phyloP scores from a whole-genome alignment of 2,113 vertebrate species.

The Oncorhynchus keta region DNA sequence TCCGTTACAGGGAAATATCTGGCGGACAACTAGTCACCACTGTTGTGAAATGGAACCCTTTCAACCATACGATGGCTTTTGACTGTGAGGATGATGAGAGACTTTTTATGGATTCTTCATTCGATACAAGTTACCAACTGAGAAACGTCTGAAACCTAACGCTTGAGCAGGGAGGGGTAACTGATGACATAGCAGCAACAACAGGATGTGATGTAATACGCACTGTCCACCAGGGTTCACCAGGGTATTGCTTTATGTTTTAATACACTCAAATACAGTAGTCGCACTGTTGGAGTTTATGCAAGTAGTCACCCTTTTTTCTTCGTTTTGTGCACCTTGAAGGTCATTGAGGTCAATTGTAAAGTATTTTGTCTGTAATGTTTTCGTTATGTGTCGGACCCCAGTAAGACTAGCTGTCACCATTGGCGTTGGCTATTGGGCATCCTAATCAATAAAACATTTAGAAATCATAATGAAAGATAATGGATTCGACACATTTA shows the following conservation, averaged over 20 bases:
- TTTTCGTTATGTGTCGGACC: no score
- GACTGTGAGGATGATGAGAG: constrained; percentile 54
- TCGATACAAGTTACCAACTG: constrained; percentile 20
- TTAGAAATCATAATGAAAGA: not conserved
- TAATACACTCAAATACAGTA: constrained; percentile 19
- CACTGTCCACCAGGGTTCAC: not conserved
- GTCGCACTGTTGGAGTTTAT: constrained; percentile 56
- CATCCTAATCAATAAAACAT: no score
- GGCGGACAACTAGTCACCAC: constrained; percentile 87
- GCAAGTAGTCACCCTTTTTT: constrained; percentile 58
- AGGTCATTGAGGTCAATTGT: constrained; percentile 31
- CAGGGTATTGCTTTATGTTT: constrained; percentile 31
- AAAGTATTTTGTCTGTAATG: no score
- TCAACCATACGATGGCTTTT: constrained; percentile 50
- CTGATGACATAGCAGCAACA: constrained; percentile 21
- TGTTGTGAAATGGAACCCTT: constrained; percentile 30
- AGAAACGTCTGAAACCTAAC: not conserved
- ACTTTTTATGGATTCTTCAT: constrained; percentile 39
- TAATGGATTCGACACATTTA: constrained; percentile 30
- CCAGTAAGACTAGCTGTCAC: no score
- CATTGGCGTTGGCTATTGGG: no score
- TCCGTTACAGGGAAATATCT: constrained; percentile 92
- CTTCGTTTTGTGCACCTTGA: constrained; percentile 47
- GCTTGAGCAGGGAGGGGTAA: constrained; percentile 5
- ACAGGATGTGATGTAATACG: constrained; percentile 12